Base-by-base conservation (phyloP, 2,797 vertebrate species). In the Coregonus ussuriensis region DNA sequence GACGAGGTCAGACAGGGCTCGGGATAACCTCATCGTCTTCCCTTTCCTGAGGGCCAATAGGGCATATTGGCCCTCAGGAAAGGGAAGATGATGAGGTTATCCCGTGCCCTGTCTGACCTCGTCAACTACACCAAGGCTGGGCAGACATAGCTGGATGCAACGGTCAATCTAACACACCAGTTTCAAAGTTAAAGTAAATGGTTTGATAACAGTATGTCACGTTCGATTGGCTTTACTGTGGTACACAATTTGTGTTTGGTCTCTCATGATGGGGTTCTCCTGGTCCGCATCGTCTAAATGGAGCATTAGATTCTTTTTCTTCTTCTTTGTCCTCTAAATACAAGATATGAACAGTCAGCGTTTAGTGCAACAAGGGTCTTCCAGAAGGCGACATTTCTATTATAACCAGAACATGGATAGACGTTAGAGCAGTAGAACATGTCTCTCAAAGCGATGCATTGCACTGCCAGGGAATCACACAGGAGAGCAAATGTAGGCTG, bases 81-180 rank as follows among this genome's bases (percentile, higher is more conserved):
- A 87, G 97, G 96, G 92, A 99, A 98, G 91, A 98, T 97, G 4
- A 96, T 99, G 97, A 95, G 97, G 84, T 87, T 99, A 74, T 98
- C 96, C 1, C 93, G 97, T 33, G 96, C 97, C 0, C 93, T 99
- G 21, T 99, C 97, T 0, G 98, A 99, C 90, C 93, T 99, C 81
- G 97, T 99, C 88, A 97, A 97, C 82, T 99, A 99, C 88, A 99
- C 97, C 0, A 98, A 97, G 74, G 33, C 52, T 69, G 71, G 51
- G 70, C 47, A 0, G 6, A 5, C 18, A 51, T 3, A 69, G 6
- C 66, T 31, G 75, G 16, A 14, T 56, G 25, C 5, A 75, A 21
- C 21, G 21, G 59, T 63, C 3, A 68, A 21, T 78, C 41, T 47
- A 13, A 47, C 41, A 47, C 41, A 47, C 9, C 41, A 47, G 14